phyloP scores from a whole-genome alignment of 92 coral and sea anemone genomes.

The Phenganax stokvisi region DNA sequence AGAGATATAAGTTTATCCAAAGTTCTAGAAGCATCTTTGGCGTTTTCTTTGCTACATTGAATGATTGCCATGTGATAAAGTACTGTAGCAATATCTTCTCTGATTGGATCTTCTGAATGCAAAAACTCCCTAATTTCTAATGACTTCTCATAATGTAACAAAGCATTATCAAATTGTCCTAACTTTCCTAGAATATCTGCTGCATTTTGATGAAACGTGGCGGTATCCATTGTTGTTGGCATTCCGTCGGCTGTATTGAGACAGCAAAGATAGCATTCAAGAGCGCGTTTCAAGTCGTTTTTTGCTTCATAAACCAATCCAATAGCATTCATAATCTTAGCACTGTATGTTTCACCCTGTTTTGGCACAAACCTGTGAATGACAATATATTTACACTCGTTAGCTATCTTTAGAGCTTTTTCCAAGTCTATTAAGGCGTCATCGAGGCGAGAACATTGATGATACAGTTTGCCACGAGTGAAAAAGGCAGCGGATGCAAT shows the following conservation, averaged over 20 bases:
- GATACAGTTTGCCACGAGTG: slow-evolving; percentile 22
- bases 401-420: slow-evolving; percentile 22
- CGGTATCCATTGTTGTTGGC: slow-evolving; percentile 17
- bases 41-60: not conserved
- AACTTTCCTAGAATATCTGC: slow-evolving; percentile 24
- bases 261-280: slow-evolving; percentile 23
- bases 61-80: slow-evolving; percentile 17
- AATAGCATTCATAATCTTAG: slow-evolving; percentile 25
- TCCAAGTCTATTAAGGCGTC: slow-evolving; percentile 13
- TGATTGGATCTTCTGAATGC: slow-evolving; percentile 25
- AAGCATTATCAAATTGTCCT: slow-evolving; percentile 21
- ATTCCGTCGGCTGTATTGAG: slow-evolving; percentile 2
- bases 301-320: slow-evolving; percentile 19
- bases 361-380: not conserved
- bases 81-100: slow-evolving; percentile 31
- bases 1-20: slow-evolving; percentile 18
- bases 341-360: slow-evolving; percentile 6
- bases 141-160: slow-evolving; percentile 23
- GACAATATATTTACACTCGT: not conserved
- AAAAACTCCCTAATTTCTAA: slow-evolving; percentile 25
- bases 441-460: not conserved
- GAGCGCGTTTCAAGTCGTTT: not conserved
- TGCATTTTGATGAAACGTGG: slow-evolving; percentile 23
- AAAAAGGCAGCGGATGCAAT: slow-evolving; percentile 2
- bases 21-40: slow-evolving; percentile 15